These are phyloP conservation scores for Coregonus clupeaformis DNA, from an alignment of 2,113 vertebrate genomes.

Conservation along the genomic window DNA sequence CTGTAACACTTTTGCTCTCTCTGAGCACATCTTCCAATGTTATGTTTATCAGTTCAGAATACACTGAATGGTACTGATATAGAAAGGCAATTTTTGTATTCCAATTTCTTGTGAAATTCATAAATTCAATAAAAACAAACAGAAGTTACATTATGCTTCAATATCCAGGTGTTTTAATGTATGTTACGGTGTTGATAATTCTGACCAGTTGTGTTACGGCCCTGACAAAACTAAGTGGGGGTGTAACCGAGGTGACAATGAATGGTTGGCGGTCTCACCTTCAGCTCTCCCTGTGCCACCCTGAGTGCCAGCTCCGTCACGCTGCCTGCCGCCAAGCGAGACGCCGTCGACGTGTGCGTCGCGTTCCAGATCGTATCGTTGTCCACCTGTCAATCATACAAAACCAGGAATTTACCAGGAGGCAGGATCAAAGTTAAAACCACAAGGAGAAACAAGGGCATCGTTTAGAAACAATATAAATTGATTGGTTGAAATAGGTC, in stretches of 20 bases:
- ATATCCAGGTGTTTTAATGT: too few relatives aligned
- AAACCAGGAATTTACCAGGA: neutral
- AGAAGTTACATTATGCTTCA: too few relatives aligned
- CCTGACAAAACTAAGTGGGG: too few relatives aligned
- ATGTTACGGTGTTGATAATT: neutral
- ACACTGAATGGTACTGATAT: too few relatives aligned
- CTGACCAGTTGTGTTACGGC: neutral
- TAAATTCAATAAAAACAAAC: too few relatives aligned
- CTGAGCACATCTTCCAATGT: too few relatives aligned
- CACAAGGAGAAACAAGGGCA: neutral
- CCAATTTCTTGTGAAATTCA: too few relatives aligned
- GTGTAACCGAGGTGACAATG: neutral
- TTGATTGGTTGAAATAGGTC: neutral
- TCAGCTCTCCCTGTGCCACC: constrained; percentile 86
- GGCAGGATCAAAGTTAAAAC: neutral
- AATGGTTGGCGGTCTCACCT: constrained; percentile 67
- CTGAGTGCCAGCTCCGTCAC: constrained; percentile 89
- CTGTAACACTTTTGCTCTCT: constrained; percentile 7
- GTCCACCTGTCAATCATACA: constrained; percentile 80
- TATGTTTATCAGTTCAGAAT: too few relatives aligned
- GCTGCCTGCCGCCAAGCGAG: constrained; percentile 85
- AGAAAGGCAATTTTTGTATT: too few relatives aligned
- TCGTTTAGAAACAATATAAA: neutral
- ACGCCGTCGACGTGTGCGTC: constrained; percentile 87
- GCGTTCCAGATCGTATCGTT: constrained; percentile 95